Base-by-base conservation (phyloP, 1,140 invertebrate genomes). In the Micrasema minimum region DNA sequence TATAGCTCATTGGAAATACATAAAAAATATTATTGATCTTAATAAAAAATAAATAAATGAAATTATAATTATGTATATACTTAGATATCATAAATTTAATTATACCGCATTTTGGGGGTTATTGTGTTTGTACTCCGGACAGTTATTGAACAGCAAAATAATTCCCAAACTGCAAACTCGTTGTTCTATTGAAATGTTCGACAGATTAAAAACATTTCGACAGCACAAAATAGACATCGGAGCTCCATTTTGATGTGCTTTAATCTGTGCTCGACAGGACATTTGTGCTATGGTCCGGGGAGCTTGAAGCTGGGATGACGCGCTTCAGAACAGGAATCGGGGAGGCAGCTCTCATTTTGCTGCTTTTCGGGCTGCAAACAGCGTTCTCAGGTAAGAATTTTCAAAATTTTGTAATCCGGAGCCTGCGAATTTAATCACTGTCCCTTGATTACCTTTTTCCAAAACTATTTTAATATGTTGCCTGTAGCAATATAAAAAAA, bases 191-290 rank as follows among this genome's bases (percentile, higher is more conserved):
- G 51, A 55, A 55, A 31, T 31, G 51, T 31, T 14, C 51, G 5
- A n/a, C 31, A 26, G 51, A 55, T 37, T 55, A 55, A 55, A 55
- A 31, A 0, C 26, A 14, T n/a, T 55, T 55, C 51, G 51, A 55
- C 23, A 31, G n/a, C 51, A 35, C 26, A 35, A n/a, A 55, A 55
- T 55, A 55, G 26, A 31, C 51, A 37, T 37, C 37, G 22, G n/a
- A n/a, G n/a, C n/a, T n/a, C 48, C 2, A 22, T 22, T 51, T 55
- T n/a, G 3, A 16, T 9, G 37, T 55, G 37, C 37, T 55, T 55
- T 55, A 14, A 55, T 55, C 51, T 55, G 51, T 37, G 51, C 51
- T 11, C 23, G 51, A 35, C 51, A 31, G 12, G 2, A 23, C 4
- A 7, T 55, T n/a, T 37, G 51, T 55, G 51, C 23, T 18, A 31